A percentile compares a stretch with the other conserved stretches of the same genome.
Conservation (phyloP, 1,140 invertebrate species). For the Melipona quadrifasciata region DNA sequence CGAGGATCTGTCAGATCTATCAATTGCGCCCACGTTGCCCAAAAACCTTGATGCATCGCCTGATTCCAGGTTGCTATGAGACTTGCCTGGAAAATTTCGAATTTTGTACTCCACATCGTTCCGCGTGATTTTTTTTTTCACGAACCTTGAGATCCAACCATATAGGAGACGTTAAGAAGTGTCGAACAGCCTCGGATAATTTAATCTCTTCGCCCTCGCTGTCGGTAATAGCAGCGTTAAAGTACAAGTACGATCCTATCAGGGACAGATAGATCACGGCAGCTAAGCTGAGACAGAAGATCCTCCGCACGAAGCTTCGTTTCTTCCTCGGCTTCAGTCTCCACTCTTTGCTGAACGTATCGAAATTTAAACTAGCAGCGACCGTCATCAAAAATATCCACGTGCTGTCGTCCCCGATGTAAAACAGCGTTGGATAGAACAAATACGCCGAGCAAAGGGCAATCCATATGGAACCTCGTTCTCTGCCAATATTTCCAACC, state of each 20-base stretch:
- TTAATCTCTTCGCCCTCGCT: conserved; percentile 94
- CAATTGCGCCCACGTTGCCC: conserved; percentile 91
- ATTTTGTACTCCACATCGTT: too few relatives aligned
- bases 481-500: conserved; percentile 94
- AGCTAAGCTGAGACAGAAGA: conserved; percentile 83
- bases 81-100: conserved; percentile 73
- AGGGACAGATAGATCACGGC: conserved; percentile 87
- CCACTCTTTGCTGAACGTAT: conserved; percentile 90
- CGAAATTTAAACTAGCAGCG: conserved; percentile 85
- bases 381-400: conserved; percentile 87
- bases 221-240: conserved; percentile 93
- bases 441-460: conserved; percentile 87
- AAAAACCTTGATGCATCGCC: conserved; percentile 90
- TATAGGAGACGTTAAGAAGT: conserved; percentile 94
- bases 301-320: conserved; percentile 78
- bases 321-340: conserved; percentile 84
- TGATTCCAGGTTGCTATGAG: conserved; percentile 89
- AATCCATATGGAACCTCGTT: conserved; percentile 87
- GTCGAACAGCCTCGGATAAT: conserved; percentile 91
- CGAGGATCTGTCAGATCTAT: conserved; percentile 93
- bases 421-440: conserved; percentile 85
- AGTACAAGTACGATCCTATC: conserved; percentile 92
- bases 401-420: conserved; percentile 86
- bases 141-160: conserved; percentile 84
- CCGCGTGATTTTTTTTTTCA: not conserved